Conservation (phyloP, 2,113 vertebrate species). For the Genyomyrus donnyi region DNA sequence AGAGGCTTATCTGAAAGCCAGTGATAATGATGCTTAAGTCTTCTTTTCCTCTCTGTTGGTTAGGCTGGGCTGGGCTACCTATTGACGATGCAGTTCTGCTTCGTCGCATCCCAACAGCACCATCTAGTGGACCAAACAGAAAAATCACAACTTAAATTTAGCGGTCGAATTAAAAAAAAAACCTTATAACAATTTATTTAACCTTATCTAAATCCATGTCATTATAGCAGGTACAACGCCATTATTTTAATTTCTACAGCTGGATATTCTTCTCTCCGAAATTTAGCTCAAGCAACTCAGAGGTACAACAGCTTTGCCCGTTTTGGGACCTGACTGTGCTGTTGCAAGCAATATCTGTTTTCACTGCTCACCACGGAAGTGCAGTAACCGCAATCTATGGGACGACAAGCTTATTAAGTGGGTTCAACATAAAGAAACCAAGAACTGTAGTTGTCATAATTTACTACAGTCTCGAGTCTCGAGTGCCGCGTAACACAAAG, state of each 20-base stretch:
- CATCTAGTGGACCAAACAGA: slow-evolving; percentile 3
- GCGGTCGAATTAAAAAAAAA: not conserved
- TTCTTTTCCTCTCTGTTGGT: not conserved
- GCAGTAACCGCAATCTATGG: not conserved
- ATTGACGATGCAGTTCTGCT: not conserved
- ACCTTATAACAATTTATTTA: not conserved
- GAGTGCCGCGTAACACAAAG: not conserved
- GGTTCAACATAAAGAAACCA: not conserved
- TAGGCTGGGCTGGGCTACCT: not conserved
- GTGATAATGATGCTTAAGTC: not conserved
- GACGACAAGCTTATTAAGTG: not conserved
- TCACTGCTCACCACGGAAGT: not conserved
- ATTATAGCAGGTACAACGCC: not conserved
- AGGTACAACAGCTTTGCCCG: not conserved
- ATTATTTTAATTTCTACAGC: not conserved
- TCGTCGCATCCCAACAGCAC: not conserved
- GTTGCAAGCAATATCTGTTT: not conserved
- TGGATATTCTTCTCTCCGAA: not conserved
- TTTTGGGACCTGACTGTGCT: not conserved
- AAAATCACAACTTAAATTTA: not conserved
- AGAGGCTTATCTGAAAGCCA: not conserved
- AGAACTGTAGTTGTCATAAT: not conserved
- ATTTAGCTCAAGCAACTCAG: not conserved
- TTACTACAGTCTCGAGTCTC: not conserved
- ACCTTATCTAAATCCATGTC: not conserved